Percentiles rank a stretch among this genome's conserved stretches.
These are phyloP conservation scores for Andrena bicolor DNA, from an alignment of 2,888 invertebrate genomes.

Conservation along the genomic window DNA sequence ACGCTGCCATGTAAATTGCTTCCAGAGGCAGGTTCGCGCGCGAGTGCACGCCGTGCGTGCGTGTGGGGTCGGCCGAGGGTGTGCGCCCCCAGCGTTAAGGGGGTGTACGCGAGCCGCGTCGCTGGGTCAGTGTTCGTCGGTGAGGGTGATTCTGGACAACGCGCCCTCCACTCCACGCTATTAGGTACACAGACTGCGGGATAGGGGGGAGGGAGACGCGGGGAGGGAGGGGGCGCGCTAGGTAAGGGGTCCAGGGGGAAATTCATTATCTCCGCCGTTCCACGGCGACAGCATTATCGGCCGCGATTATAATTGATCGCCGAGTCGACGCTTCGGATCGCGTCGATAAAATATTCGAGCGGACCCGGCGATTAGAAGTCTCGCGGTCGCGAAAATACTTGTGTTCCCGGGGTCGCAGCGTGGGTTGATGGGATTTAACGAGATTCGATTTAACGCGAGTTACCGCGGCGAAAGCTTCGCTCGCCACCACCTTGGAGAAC, in stretches of 20 bases:
- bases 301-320: conserved; percentile 79
- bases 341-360: conserved; percentile 55
- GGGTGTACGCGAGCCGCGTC: conserved; percentile 21
- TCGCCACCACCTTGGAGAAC: background rate
- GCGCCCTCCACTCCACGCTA: conserved; percentile 64
- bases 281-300: conserved; percentile 77
- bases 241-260: conserved; percentile 66
- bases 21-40: conserved; percentile 76
- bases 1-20: conserved; percentile 83
- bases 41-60: conserved; percentile 65
- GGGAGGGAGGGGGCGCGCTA: conserved; percentile 34
- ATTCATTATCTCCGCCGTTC: conserved; percentile 82
- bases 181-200: conserved; percentile 65
- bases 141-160: conserved; percentile 74
- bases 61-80: conserved; percentile 35
- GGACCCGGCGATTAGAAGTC: conserved; percentile 46
- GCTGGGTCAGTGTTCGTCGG: conserved; percentile 58
- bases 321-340: conserved; percentile 51
- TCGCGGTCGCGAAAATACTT: conserved; percentile 6
- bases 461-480: conserved; percentile 19
- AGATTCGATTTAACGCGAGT: conserved; percentile 43
- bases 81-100: background rate
- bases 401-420: conserved; percentile 1
- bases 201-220: background rate
- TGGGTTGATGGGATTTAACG: conserved; percentile 34